These are phyloP conservation scores for Aurelia sp. DNA, from an alignment of 30 jellyfish, hydroid and myxozoan genomes.

Conservation along the genomic window DNA sequence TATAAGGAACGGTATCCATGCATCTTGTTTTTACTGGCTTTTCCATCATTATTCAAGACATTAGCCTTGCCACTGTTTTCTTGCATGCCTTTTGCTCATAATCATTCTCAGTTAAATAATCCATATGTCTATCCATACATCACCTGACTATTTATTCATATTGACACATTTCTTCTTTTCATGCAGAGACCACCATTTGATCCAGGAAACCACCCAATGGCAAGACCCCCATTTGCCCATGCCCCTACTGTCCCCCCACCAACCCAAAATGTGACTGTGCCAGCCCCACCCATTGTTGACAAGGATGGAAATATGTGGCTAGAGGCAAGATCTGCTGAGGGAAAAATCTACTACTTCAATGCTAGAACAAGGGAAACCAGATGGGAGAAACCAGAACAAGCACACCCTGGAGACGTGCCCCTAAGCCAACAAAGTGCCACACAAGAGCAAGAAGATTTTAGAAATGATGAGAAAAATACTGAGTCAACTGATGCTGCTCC, in stretches of 20 bases:
- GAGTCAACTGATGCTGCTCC: neutral
- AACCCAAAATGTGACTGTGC: conserved; percentile 75
- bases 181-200: conserved; percentile 25
- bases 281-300: conserved; percentile 95
- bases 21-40: no score
- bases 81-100: no score
- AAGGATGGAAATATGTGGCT: conserved; percentile 94
- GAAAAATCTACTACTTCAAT: conserved; percentile 90
- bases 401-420: neutral
- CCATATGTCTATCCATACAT: no score
- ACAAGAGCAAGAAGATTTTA: conserved; percentile 17
- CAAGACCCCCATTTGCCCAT: conserved; percentile 41
- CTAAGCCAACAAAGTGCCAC: neutral
- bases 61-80: no score
- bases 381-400: conserved; percentile 88
- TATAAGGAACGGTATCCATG: no score
- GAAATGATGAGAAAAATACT: neutral
- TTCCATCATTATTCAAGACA: no score
- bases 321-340: conserved; percentile 97
- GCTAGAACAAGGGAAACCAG: conserved; percentile 95
- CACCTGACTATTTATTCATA: no score
- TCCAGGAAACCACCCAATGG: neutral
- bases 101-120: no score
- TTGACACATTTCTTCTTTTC: neutral
- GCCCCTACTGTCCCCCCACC: conserved; percentile 80